Evolutionary conservation across 2,888 invertebrate genomes (phyloP).

Genomic region (Eristalinus aeneus): DNA sequence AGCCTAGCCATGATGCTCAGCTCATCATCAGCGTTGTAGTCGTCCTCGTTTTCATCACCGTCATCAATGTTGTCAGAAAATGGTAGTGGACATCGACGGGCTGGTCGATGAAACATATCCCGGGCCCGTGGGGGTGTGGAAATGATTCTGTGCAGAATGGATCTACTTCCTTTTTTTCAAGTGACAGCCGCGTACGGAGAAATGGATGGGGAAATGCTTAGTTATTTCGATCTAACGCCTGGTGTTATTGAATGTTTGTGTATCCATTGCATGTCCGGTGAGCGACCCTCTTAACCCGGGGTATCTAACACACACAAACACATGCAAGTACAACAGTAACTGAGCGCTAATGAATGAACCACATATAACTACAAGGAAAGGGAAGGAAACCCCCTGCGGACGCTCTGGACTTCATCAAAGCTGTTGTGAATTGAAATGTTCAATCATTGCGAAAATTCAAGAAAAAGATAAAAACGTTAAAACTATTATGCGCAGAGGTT

Average conservation of each 20-base stretch:
- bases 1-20: slow-evolving; percentile 42
- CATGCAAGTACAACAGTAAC: background rate
- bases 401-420: slow-evolving; percentile 47
- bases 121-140: background rate
- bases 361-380: slow-evolving; percentile 37
- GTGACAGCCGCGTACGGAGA: slow-evolving; percentile 1
- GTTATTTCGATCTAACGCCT: slow-evolving; percentile 63
- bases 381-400: slow-evolving; percentile 24
- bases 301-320: slow-evolving; percentile 3
- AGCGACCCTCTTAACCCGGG: slow-evolving; percentile 65
- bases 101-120: background rate
- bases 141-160: background rate
- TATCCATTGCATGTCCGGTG: slow-evolving; percentile 67
- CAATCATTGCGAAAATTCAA: background rate
- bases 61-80: slow-evolving; percentile 2
- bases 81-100: slow-evolving; percentile 35
- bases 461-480: background rate
- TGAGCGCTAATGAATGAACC: slow-evolving; percentile 43
- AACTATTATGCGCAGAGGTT: background rate
- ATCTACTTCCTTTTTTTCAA: background rate
- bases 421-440: slow-evolving; percentile 10
- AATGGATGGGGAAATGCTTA: slow-evolving; percentile 20
- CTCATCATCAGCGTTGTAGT: slow-evolving; percentile 6
- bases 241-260: slow-evolving; percentile 64
- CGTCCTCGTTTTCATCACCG: background rate